Evolutionary conservation across 1,140 invertebrate species (phyloP), one percentile per base, ranked within the genome.

Genomic region (Drosophila bocki): DNA sequence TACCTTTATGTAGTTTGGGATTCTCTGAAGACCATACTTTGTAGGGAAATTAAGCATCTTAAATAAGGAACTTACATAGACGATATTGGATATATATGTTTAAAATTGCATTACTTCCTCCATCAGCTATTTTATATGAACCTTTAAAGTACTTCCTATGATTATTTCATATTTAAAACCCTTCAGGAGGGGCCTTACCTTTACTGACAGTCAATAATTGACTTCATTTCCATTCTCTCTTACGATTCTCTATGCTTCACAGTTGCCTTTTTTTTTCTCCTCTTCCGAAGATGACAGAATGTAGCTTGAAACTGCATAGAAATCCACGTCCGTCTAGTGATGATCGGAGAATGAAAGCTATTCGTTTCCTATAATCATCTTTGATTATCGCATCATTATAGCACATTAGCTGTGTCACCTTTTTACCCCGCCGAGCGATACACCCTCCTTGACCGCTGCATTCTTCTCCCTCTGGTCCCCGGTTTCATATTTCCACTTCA

Each of bases 401-500:
- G 32, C 65, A 61, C 78, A 74, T 85, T 65, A 85, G 83, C 79
- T 72, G 51, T 65, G 62, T 82, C 65, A 86, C 79, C 70, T 71
- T 78, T 56, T 70, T 48, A 56, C 50, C 17, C 62, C 57, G 2
- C 39, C 56, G 3, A 57, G 26, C n/a, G 19, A 32, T 61, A 71
- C 65, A 50, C 48, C 29, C 19, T 47, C 26, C 62, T 32, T 57
- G 67, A 35, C 42, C 50, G 45, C 68, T 59, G 37, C 29, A 48
- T 63, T 47, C 79, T 69, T 78, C 48, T 82, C 39, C 45, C 83
- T 64, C 64, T 74, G 75, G 51, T 59, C 61, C 68, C 53, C 56
- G 82, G 85, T 77, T 77, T 90, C 86, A 82, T 85, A 90, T 90
- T 90, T 90, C 85, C 82, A 82, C 71, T 90, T 91, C 85, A 85